Evolutionary conservation across 2,797 vertebrate genomes (phyloP), one percentile per base, ranked within the genome.

Genomic region (Eupleurogrammus muticus): DNA sequence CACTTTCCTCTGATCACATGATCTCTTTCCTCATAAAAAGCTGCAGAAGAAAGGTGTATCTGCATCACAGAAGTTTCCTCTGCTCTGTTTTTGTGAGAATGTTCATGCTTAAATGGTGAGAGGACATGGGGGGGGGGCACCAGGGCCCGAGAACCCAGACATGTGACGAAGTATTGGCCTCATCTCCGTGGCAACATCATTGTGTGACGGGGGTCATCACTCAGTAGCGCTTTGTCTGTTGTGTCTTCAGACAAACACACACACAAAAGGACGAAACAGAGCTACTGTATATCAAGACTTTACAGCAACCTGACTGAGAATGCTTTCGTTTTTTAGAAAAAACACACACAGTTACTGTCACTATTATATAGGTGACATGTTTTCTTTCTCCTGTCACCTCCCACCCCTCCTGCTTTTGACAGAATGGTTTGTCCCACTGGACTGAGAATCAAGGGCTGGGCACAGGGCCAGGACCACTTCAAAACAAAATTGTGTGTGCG

Each of bases 271-370:
- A 51, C 50, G 28, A 32, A 40, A 52, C 17, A 19, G 32, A 44
- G 72, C 76, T 80, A 88, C 89, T 88, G 83, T 89, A 89, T 77
- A 81, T 87, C 77, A 87, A 47, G 66, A 70, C 55, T 70, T 75
- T 63, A 61, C 55, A 57, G 11, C 17, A 1, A 65, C 24, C 5
- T 17, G 32, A 46, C 56, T 53, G 79, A 79, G 81, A 84, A 89
- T 59, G 73, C 75, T 76, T 79, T 74, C 68, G 60, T 67, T 54
- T 62, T n/a, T 16, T 14, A 5, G 38, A 16, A 16, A 44, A 57
- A 49, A 59, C 65, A 35, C 20, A 20, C 21, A 28, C 17, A 28
- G 24, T 50, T 69, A 59, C 61, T 77, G 58, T 76, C 59, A 32
- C 58, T 50, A 68, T 47, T 63, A 23, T 38, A 32, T 53, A 42